Conservation (phyloP, 2,888 invertebrate genomes). For the Heliconius charithonia region DNA sequence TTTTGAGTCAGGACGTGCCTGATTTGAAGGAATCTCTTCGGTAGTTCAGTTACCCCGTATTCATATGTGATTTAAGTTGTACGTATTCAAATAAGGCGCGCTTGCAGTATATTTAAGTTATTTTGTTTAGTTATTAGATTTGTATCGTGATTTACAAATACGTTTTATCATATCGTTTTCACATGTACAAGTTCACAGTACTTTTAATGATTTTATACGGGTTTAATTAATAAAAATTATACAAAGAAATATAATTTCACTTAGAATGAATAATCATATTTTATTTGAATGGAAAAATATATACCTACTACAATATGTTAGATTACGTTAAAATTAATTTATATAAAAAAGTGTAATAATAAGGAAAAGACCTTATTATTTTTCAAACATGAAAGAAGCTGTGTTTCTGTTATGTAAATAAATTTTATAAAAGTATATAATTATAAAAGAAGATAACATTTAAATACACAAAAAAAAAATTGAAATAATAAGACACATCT, state of each 20-base stretch:
- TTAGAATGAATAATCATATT: background rate
- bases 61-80: constrained; percentile 39
- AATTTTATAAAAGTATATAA: background rate
- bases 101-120: constrained; percentile 37
- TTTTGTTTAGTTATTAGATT: constrained; percentile 21
- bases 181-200: background rate
- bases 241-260: background rate
- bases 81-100: constrained; percentile 42
- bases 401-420: background rate
- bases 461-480: background rate
- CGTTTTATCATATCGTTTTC: constrained; percentile 19
- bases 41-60: constrained; percentile 48
- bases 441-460: background rate
- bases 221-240: background rate
- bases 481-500: background rate
- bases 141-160: constrained; percentile 21
- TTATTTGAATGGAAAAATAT: background rate
- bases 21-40: constrained; percentile 43
- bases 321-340: background rate
- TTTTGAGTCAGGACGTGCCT: constrained; percentile 43
- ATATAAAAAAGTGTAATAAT: background rate
- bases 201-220: background rate
- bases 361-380: background rate
- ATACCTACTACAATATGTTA: too few species aligned
- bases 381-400: background rate